Conservation (phyloP, 2,888 invertebrate species). For the Herminia tarsipennalis region DNA sequence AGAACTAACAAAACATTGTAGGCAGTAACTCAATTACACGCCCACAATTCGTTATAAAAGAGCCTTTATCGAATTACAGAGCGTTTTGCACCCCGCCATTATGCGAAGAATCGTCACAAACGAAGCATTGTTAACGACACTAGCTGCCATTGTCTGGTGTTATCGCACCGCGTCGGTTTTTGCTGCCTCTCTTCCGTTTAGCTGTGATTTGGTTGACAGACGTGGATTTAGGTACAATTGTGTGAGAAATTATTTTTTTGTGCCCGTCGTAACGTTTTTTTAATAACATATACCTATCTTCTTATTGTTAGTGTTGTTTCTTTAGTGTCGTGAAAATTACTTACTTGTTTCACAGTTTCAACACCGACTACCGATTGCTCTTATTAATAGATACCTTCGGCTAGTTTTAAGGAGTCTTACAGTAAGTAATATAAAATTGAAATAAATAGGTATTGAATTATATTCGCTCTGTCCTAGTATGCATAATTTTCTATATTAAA, state of each 20-base stretch:
- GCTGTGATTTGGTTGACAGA: constrained; percentile 60
- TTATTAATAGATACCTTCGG: too few species aligned
- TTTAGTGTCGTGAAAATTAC: too few species aligned
- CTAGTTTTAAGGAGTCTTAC: too few species aligned
- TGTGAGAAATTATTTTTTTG: not conserved
- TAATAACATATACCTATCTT: too few species aligned
- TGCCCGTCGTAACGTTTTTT: too few species aligned
- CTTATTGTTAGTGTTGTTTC: too few species aligned
- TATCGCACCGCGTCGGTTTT: constrained; percentile 80
- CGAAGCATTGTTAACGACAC: constrained; percentile 83
- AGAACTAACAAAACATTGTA: constrained; percentile 62
- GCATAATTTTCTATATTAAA: too few species aligned
- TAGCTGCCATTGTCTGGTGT: constrained; percentile 80
- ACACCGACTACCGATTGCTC: too few species aligned
- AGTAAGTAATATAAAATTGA: too few species aligned
- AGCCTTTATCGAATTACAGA: constrained; percentile 79
- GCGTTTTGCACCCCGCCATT: constrained; percentile 79
- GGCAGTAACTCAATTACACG: constrained; percentile 76
- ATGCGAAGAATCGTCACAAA: constrained; percentile 84
- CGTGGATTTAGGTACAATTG: constrained; percentile 45
- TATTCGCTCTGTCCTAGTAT: too few species aligned
- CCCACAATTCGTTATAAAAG: constrained; percentile 80
- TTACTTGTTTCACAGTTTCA: too few species aligned
- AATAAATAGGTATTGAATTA: too few species aligned
- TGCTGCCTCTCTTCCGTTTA: constrained; percentile 77